A percentile compares a stretch with the other conserved stretches of the same genome.
Evolutionary conservation across 2,797 vertebrate genomes (phyloP).

Genomic region (Pogoniulus pusillus): DNA sequence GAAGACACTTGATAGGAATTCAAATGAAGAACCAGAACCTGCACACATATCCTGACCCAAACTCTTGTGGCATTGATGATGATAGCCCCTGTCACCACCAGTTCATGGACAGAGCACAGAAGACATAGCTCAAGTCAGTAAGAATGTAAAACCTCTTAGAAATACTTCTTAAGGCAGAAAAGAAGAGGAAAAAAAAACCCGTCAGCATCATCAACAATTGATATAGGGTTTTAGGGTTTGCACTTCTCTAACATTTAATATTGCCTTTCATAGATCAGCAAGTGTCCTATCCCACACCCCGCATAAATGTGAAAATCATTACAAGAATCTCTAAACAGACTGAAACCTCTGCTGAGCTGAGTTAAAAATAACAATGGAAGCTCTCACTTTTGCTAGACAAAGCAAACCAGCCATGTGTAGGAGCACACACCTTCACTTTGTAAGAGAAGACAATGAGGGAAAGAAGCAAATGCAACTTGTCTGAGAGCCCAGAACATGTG

Average conservation of each 20-base stretch:
- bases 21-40: background rate
- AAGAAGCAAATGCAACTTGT: background rate
- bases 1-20: background rate
- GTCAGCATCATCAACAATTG: background rate
- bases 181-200: background rate
- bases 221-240: background rate
- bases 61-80: background rate
- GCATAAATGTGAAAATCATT: slow-evolving; percentile 18
- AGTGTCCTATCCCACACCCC: background rate
- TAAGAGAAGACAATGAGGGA: background rate
- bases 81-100: background rate
- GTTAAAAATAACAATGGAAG: slow-evolving; percentile 28
- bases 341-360: slow-evolving; percentile 42
- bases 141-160: background rate
- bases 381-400: slow-evolving; percentile 19
- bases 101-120: background rate
- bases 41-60: background rate
- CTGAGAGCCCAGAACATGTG: background rate
- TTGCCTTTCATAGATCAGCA: slow-evolving; percentile 13
- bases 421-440: background rate
- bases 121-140: background rate
- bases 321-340: slow-evolving; percentile 13
- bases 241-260: background rate
- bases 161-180: background rate
- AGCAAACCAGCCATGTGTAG: background rate